Evolutionary conservation across 2,888 invertebrate genomes (phyloP).

Genomic region (Trichogramma evanescens): DNA sequence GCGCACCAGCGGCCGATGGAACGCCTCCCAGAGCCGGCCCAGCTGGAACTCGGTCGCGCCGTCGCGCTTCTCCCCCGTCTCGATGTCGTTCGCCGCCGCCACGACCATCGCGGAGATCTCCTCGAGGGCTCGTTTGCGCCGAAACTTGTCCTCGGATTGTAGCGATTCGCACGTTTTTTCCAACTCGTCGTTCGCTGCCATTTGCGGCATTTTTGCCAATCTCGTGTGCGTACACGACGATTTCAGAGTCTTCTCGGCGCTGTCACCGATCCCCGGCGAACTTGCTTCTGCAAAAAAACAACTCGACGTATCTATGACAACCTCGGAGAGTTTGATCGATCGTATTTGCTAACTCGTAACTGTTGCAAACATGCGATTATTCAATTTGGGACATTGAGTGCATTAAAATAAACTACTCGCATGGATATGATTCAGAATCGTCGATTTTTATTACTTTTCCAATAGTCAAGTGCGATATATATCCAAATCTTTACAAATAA

Average conservation of each 20-base stretch:
- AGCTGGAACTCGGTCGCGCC: slow-evolving; percentile 32
- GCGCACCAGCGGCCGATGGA: slow-evolving; percentile 48
- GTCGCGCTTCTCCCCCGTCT: slow-evolving; percentile 23
- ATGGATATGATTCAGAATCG: no score
- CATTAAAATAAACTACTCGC: no score
- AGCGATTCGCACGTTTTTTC: slow-evolving; percentile 36
- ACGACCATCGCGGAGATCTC: slow-evolving; percentile 53
- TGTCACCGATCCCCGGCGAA: no score
- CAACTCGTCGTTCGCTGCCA: slow-evolving; percentile 1
- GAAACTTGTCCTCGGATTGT: slow-evolving; percentile 57
- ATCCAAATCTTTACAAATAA: slow-evolving; percentile 2
- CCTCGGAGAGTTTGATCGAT: no score
- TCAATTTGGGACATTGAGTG: no score
- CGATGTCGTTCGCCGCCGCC: slow-evolving; percentile 15
- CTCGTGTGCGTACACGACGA: background rate
- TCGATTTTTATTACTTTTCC: slow-evolving; percentile 15
- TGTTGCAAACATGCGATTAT: no score
- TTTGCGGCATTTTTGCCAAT: slow-evolving; percentile 15
- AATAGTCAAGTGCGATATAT: slow-evolving; percentile 20
- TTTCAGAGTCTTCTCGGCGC: no score
- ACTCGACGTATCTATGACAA: no score
- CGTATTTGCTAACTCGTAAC: no score
- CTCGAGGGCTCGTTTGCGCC: slow-evolving; percentile 53
- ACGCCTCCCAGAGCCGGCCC: slow-evolving; percentile 41
- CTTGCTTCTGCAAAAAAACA: no score